Evolutionary conservation across 2,113 vertebrate species (phyloP).

Genomic region (Corythaixoides concolor): DNA sequence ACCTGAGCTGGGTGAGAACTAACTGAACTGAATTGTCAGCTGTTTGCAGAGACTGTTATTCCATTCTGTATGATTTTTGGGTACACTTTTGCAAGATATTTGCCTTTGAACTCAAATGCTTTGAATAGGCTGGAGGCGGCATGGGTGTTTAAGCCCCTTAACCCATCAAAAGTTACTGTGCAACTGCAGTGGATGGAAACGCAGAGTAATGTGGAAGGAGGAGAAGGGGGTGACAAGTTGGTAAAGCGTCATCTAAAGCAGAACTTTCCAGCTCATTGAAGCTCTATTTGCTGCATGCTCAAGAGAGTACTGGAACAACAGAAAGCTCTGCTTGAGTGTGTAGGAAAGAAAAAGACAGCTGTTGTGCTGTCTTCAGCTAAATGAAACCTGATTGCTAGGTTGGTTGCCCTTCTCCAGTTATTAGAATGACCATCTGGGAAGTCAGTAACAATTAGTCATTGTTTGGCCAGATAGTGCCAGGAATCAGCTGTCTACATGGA

Average conservation of each 20-base stretch:
- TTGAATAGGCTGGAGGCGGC: not conserved
- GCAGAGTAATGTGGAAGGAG: not conserved
- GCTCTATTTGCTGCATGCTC: slow-evolving; percentile 3
- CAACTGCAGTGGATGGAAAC: not conserved
- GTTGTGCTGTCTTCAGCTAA: slow-evolving; percentile 42
- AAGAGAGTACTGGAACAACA: not conserved
- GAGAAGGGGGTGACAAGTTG: not conserved
- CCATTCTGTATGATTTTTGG: not conserved
- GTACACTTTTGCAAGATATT: not conserved
- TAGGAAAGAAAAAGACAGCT: slow-evolving; percentile 52
- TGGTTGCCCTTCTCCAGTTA: slow-evolving; percentile 40
- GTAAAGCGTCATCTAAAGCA: not conserved
- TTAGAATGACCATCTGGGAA: slow-evolving; percentile 68
- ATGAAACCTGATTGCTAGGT: slow-evolving; percentile 43
- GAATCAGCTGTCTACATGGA: not conserved
- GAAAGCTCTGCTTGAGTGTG: slow-evolving; percentile 6
- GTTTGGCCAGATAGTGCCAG: slow-evolving; percentile 42
- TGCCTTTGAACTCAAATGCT: not conserved
- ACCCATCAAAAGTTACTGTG: not conserved
- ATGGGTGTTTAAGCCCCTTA: fast-evolving
- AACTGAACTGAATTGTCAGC: fast-evolving
- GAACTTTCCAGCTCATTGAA: slow-evolving; percentile 45
- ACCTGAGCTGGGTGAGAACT: not conserved
- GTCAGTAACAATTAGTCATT: slow-evolving; percentile 54
- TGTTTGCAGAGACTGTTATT: not conserved